Evolutionary conservation across 2,888 invertebrate genomes (phyloP).

Genomic region (Danaus chrysippus): DNA sequence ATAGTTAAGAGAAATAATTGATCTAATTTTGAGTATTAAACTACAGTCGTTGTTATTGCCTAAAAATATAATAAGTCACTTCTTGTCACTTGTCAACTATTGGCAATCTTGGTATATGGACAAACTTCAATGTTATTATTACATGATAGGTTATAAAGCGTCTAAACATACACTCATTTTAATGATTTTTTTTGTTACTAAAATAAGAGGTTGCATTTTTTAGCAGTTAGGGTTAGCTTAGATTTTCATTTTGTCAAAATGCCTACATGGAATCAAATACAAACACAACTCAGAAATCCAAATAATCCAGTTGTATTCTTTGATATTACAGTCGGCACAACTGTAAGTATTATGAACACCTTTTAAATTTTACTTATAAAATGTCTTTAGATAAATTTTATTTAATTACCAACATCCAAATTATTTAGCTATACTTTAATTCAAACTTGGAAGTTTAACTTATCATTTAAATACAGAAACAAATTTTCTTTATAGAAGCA

Average conservation of each 20-base stretch:
- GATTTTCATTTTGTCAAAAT: constrained; percentile 65
- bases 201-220: too few relatives aligned
- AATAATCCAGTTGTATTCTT: constrained; percentile 99
- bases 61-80: too few relatives aligned
- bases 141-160: too few relatives aligned
- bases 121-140: too few relatives aligned
- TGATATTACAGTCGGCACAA: constrained; percentile 97
- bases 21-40: too few relatives aligned
- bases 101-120: too few relatives aligned
- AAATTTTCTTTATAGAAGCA: background rate
- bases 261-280: constrained; percentile 98
- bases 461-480: background rate
- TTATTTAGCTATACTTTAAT: constrained; percentile 12
- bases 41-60: too few relatives aligned
- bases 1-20: too few relatives aligned
- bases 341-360: constrained; percentile 76
- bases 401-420: constrained; percentile 3
- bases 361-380: background rate
- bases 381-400: background rate
- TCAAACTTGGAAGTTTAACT: background rate
- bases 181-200: too few relatives aligned
- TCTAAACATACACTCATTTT: too few relatives aligned
- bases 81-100: too few relatives aligned
- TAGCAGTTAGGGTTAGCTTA: too few relatives aligned
- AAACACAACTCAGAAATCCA: constrained; percentile 91